Evolutionary conservation across 2,888 invertebrate genomes (phyloP).

Genomic region (Acrobasis consociella): DNA sequence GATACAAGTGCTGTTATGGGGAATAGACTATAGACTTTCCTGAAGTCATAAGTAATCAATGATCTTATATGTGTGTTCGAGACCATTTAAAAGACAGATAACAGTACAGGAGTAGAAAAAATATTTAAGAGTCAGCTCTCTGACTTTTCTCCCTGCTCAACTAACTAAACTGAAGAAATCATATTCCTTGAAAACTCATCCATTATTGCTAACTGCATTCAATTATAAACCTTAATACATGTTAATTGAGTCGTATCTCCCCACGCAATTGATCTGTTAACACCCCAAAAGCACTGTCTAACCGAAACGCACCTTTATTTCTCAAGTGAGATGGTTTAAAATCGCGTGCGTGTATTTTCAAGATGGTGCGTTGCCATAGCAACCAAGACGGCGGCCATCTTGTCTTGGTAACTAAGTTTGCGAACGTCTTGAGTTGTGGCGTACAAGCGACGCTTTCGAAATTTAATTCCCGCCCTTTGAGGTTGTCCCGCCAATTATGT

Average conservation of each 20-base stretch:
- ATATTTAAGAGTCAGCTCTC: too few relatives aligned
- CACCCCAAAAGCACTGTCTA: background rate
- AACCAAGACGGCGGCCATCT: conserved; percentile 72
- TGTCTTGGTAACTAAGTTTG: conserved; percentile 60
- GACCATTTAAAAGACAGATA: too few relatives aligned
- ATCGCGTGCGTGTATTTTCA: conserved; percentile 24
- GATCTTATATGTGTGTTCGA: too few relatives aligned
- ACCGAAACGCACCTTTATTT: background rate
- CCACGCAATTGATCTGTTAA: conserved; percentile 8
- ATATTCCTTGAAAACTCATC: conserved; percentile 3
- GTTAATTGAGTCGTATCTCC: conserved; percentile 1
- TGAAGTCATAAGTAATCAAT: too few relatives aligned
- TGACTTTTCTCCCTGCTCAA: background rate
- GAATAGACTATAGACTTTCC: too few relatives aligned
- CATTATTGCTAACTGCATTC: conserved; percentile 12
- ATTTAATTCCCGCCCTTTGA: conserved; percentile 68
- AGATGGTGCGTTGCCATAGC: conserved; percentile 61
- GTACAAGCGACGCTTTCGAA: conserved; percentile 59
- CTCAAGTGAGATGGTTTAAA: background rate
- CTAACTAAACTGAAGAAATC: background rate
- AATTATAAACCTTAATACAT: conserved; percentile 14
- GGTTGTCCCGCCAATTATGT: conserved; percentile 55
- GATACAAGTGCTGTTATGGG: too few relatives aligned
- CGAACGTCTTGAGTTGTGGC: conserved; percentile 76
- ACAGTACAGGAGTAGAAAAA: too few relatives aligned